phyloP scores from a whole-genome alignment of 2,888 invertebrate genomes.

The Unio delphinus region DNA sequence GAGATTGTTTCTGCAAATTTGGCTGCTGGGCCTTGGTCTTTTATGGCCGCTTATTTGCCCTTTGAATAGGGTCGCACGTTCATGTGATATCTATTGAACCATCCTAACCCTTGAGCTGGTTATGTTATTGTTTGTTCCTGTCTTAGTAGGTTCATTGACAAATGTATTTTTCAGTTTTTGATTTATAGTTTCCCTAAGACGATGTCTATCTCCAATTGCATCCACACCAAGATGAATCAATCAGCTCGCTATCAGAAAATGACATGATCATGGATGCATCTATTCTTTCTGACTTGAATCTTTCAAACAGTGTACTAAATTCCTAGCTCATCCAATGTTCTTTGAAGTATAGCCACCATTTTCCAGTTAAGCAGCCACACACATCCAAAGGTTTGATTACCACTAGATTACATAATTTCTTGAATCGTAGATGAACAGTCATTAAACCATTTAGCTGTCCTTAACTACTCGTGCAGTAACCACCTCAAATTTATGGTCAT shows the following conservation, averaged over 20 bases:
- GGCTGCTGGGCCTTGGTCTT: neutral
- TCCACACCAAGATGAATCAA: neutral
- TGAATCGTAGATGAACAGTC: too few species aligned
- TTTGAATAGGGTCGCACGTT: too few species aligned
- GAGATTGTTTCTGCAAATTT: neutral
- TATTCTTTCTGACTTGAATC: neutral
- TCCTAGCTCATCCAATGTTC: neutral
- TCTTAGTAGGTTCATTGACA: neutral
- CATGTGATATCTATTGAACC: too few species aligned
- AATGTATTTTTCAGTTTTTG: neutral
- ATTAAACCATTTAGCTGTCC: too few species aligned
- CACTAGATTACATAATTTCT: too few species aligned
- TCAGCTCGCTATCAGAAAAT: neutral
- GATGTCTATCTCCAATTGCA: slow-evolving; percentile 2
- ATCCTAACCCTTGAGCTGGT: too few species aligned
- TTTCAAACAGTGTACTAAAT: neutral
- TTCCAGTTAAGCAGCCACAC: neutral
- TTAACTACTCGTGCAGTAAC: too few species aligned
- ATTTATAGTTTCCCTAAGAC: neutral
- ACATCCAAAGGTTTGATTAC: too few species aligned
- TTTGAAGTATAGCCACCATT: slow-evolving; percentile 1
- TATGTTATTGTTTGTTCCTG: neutral
- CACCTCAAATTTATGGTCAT: too few species aligned
- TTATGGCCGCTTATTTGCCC: too few species aligned
- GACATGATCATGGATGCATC: slow-evolving; percentile 1